Base-by-base conservation (phyloP, 2,888 invertebrate genomes). In the Arenicola marina region DNA sequence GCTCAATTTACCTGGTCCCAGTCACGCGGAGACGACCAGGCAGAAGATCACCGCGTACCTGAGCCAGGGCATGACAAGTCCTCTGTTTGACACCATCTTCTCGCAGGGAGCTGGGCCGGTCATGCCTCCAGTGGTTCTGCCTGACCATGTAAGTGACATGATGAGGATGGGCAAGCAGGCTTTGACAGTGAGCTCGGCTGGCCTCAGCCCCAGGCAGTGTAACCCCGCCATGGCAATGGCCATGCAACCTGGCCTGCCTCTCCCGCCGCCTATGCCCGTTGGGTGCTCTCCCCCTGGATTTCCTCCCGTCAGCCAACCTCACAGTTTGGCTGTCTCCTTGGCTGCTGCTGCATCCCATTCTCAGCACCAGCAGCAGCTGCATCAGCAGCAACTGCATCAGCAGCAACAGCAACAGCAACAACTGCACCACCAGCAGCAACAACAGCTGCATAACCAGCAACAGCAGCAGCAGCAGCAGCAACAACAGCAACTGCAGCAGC, bases 1-100 rank as follows among this genome's bases (percentile, higher is more conserved):
- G 24, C 18, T 58, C 11, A 54, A 68, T 46, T 70, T 74, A 24
- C 77, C 79, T 53, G 78, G 78, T 29, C 75, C 80, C 21, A 80
- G 76, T 63, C 75, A 73, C 74, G 77, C 76, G 54, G 82, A 83
- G 66, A 71, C 76, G 43, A 78, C 80, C 38, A 73, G 78, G 58
- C 81, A 79, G 71, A 82, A 80, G 70, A 82, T 81, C 65, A 78
- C 76, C 45, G 79, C 83, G 60, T 82, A 80, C 73, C 73, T 83
- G 62, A 78, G 53, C 31, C 61, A 81, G 66, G 78, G 77, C 38
- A 7, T 4, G 7, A 11, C 53, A 11, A 31, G 26, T 21, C 15
- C 15, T 48, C 7, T 48, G 15, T 53, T 53, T 11, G 31, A 24
- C 7, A 31, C 7, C 18, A 24, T 57, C 11, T 44, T 57, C 18